Base-by-base conservation (phyloP, 2,888 invertebrate genomes). In the Catocala fraxini region DNA sequence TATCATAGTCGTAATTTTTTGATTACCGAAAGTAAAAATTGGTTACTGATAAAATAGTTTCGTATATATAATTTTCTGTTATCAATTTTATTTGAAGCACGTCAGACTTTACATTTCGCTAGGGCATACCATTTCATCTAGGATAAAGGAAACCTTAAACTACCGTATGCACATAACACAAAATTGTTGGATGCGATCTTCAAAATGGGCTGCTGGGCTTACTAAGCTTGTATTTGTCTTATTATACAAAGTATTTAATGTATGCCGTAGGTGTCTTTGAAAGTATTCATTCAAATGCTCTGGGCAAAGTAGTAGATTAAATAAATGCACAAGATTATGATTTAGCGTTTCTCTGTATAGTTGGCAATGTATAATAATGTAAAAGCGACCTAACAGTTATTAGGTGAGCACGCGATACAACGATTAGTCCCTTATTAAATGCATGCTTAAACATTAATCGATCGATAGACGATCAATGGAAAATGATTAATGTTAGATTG, bases 361-460 rank as follows among this genome's bases (percentile, higher is more conserved):
- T 63, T 56, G 59, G 55, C 68, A 70, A 67, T 71, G 67, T 70
- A 73, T 72, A 73, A 82, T 79, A 77, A 80, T 79, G 77, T 82
- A 79, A 83, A 85, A 78, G 77, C 77, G 78, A 81, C 75, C 73
- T 70, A 74, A 79, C 71, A 79, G 80, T 80, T 79, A 80, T 81
- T 78, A 80, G 76, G 78, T 70, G 63, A 73, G 71, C 90, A 91
- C 90, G 90, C 91, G 76, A 91, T 81, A 62, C 69, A 73, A 80
- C 89, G 84, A 90, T 90, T 91, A 88, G 86, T 82, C 76, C 77
- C 81, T 87, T 87, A 88, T 89, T 87, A 88, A 89, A 88, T 82
- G 83, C 84, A 84, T 88, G 86, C 86, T 87, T 87, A 85, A 90
- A 82, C 79, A 77, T 80, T 87, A 46, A 86, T 88, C 88, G 86